Conservation (phyloP, 2,113 vertebrate species). For the Odobenus rosmarus region DNA sequence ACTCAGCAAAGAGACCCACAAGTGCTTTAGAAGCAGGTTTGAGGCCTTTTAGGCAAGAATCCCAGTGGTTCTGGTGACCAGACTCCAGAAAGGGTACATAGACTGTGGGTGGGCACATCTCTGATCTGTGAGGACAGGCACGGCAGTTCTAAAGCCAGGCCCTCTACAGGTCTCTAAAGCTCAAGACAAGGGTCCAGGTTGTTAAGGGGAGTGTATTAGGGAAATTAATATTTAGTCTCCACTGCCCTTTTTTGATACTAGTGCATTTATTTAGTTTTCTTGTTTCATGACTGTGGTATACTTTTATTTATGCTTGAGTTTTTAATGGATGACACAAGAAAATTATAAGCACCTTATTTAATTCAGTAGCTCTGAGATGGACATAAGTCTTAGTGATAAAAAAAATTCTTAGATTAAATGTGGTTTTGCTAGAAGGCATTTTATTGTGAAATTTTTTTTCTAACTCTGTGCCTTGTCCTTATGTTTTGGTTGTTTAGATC, state of each 20-base stretch:
- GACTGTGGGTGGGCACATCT: background rate
- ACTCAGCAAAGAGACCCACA: background rate
- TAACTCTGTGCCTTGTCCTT: constrained; percentile 39
- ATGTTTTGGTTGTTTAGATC: constrained; percentile 87
- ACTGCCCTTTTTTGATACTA: background rate
- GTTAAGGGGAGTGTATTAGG: background rate
- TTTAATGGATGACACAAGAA: constrained; percentile 44
- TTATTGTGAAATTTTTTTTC: background rate
- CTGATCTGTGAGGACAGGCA: background rate
- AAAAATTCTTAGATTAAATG: background rate
- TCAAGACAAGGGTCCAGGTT: background rate
- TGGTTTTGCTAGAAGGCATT: constrained; percentile 7
- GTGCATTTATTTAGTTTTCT: constrained; percentile 24
- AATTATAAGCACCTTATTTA: constrained; percentile 21
- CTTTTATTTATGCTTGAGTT: constrained; percentile 44
- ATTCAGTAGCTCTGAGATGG: constrained; percentile 26
- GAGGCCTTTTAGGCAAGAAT: background rate
- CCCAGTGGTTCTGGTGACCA: background rate
- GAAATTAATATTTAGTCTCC: background rate
- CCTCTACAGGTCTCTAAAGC: background rate
- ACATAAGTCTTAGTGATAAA: constrained; percentile 43
- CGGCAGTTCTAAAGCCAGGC: background rate
- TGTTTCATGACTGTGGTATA: background rate
- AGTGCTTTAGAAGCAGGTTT: background rate
- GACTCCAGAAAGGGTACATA: background rate